phyloP scores from a whole-genome alignment of 2,113 vertebrate genomes.

The Morone saxatilis region DNA sequence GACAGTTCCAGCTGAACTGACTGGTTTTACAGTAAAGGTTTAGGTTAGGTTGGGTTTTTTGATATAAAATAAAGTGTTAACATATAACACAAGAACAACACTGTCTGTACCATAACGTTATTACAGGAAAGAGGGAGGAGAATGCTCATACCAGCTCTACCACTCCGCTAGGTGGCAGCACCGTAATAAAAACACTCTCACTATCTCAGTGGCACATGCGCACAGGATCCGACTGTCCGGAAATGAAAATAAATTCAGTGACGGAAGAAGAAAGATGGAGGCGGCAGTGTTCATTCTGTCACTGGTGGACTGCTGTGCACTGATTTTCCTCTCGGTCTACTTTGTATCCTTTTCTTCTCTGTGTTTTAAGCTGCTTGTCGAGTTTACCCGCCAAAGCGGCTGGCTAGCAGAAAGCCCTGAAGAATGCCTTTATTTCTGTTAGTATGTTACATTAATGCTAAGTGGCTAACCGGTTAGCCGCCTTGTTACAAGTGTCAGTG shows the following conservation, averaged over 20 bases:
- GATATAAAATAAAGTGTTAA: no score
- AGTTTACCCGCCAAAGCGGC: rapidly evolving
- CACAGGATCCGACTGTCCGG: not conserved
- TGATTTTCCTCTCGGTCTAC: conserved; percentile 96
- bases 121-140: no score
- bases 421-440: not conserved
- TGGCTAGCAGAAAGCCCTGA: rapidly evolving
- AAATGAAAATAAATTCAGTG: not conserved
- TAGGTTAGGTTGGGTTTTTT: no score
- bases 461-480: conserved; percentile 48
- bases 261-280: conserved; percentile 87
- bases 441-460: not conserved
- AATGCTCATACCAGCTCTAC: not conserved
- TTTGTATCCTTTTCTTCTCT: conserved; percentile 91
- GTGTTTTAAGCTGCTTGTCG: not conserved
- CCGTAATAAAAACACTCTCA: rapidly evolving
- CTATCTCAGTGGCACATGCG: no score
- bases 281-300: conserved; percentile 94
- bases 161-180: conserved; percentile 41
- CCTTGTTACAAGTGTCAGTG: not conserved
- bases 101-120: no score
- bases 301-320: conserved; percentile 93
- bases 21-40: no score
- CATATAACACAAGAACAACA: no score
- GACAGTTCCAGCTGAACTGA: no score